Evolutionary conservation across 2,113 vertebrate species (phyloP).

Genomic region (Atherinomorus stipes): DNA sequence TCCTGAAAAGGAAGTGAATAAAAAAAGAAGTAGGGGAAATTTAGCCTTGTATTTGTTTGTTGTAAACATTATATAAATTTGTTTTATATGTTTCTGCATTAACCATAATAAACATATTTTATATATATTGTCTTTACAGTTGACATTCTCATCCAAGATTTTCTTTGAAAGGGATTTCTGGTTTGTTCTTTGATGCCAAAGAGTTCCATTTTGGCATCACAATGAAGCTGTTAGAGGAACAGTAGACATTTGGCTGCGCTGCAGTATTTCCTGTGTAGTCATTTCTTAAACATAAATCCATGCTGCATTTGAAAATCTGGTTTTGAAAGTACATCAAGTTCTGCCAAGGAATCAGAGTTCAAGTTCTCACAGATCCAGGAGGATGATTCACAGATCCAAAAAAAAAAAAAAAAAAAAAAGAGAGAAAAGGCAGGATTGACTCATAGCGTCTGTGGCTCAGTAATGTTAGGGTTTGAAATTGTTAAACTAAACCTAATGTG

Average conservation of each 20-base stretch:
- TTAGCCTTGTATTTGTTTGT: too few relatives aligned
- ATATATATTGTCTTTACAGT: background rate
- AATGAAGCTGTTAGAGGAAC: background rate
- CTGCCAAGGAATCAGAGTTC: constrained; percentile 13
- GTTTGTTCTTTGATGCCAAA: background rate
- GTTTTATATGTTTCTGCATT: too few relatives aligned
- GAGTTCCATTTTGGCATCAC: background rate
- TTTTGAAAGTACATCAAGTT: constrained; percentile 55
- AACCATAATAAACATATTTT: too few relatives aligned
- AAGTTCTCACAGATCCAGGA: too few relatives aligned
- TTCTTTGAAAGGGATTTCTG: background rate
- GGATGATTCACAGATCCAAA: too few relatives aligned
- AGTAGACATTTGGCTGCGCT: background rate
- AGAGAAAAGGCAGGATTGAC: constrained; percentile 40
- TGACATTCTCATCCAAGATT: background rate
- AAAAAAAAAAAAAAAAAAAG: constrained; percentile 9
- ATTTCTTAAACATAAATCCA: background rate
- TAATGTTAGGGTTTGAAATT: constrained; percentile 51
- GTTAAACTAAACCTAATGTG: constrained; percentile 22
- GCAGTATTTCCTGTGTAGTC: background rate
- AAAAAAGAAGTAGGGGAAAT: too few relatives aligned
- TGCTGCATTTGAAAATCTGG: background rate
- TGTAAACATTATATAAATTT: too few relatives aligned
- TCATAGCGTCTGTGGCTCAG: constrained; percentile 51
- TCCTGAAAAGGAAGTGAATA: too few relatives aligned